Base-by-base conservation (phyloP, 2,888 invertebrate species). In the Zele albiditarsus region DNA sequence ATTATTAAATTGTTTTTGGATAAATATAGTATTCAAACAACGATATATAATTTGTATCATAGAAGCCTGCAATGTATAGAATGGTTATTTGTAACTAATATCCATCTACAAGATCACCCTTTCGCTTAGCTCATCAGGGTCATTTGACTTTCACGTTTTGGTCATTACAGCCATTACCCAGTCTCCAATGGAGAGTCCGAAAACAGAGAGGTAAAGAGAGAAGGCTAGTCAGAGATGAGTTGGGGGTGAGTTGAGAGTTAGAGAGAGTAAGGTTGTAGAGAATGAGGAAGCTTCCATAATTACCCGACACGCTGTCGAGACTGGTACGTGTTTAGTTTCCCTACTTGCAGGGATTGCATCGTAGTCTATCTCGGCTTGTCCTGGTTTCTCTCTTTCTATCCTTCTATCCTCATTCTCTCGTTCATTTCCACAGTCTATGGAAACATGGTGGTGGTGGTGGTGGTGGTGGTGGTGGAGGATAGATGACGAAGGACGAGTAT, bases 81-180 rank as follows among this genome's bases (percentile, higher is more conserved):
- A 10, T 46, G n/a, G 5, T 23, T 25, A 58, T 27, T 10, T n/a
- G 1, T 25, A 27, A 60, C 14, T 27, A 27, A 27, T 60, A 66
- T 42, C 23, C 38, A 63, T 33, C 16, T 25, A 38, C 46, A 27
- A 53, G 65, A 27, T 38, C 27, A 65, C 57, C n/a, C n/a, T 62
- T 71, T 63, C 27, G 16, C 33, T 33, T 53, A 53, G 67, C 49
- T 67, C 67, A 67, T 67, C 49, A 67, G 67, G 67, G 46, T 67
- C 67, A 27, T 28, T 14, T 67, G 67, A 67, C 14, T 65, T 65
- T 31, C 53, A 73, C 66, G 57, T 42, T 73, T 31, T 20, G 46
- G 38, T 73, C 73, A 73, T 73, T 66, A 66, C 46, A 66, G 58
- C 49, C 60, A 68, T 73, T 73, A 73, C 62, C 62, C 23, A 49